A percentile compares a stretch with the other conserved stretches of the same genome.
Conservation (phyloP, 2,888 invertebrate species). For the Pachliopta kotzebuea region DNA sequence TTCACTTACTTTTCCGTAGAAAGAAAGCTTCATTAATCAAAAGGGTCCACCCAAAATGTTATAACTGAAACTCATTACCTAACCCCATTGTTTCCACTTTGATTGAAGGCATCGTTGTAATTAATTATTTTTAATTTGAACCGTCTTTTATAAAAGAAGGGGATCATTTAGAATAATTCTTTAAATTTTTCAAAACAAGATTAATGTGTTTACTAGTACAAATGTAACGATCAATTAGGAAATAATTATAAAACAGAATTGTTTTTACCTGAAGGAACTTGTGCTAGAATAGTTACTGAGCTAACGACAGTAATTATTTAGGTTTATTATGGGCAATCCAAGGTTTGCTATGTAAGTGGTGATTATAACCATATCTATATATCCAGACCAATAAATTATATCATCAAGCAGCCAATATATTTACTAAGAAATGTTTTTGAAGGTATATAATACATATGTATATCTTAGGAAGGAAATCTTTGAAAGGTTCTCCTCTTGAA, state of each 20-base stretch:
- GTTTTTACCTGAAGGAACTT: too few species aligned
- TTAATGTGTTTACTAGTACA: neutral
- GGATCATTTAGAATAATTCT: neutral
- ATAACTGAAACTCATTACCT: constrained; percentile 3
- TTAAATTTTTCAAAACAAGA: neutral
- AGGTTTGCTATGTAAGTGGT: too few species aligned
- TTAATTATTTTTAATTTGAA: constrained; percentile 12
- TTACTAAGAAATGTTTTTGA: too few species aligned
- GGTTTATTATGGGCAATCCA: too few species aligned
- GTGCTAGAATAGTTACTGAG: too few species aligned
- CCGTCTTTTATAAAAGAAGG: constrained; percentile 17
- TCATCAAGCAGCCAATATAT: too few species aligned
- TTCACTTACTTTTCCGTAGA: neutral
- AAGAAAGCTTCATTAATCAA: constrained; percentile 1
- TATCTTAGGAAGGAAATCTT: too few species aligned
- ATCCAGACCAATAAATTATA: too few species aligned
- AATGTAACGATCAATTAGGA: neutral
- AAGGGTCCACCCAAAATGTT: neutral
- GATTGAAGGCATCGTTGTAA: constrained; percentile 13
- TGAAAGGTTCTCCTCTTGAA: too few species aligned
- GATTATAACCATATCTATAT: too few species aligned
- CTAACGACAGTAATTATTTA: too few species aligned
- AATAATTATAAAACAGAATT: neutral
- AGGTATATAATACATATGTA: too few species aligned
- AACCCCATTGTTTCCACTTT: neutral